A percentile compares a stretch with the other conserved stretches of the same genome.
phyloP scores from a whole-genome alignment of 2,888 invertebrate genomes.

The Tenthredo mesomela region DNA sequence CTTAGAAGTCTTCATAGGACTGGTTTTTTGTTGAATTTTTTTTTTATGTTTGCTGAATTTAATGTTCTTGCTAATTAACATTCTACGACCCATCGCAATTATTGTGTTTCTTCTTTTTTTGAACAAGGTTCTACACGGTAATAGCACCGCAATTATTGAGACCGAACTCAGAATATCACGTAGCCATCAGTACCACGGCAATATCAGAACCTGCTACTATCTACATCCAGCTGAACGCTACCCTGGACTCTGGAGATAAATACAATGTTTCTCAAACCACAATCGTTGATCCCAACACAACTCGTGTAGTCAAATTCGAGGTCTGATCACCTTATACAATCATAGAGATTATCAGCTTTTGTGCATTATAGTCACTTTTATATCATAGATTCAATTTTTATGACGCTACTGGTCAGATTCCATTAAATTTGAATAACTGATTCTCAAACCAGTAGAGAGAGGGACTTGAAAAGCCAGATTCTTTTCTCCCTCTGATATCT shows the following conservation, averaged over 20 bases:
- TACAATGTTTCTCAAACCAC: constrained; percentile 86
- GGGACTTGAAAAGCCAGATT: not conserved
- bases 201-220: constrained; percentile 84
- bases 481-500: not conserved
- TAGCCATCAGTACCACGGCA: constrained; percentile 83
- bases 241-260: constrained; percentile 84
- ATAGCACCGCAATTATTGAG: constrained; percentile 90
- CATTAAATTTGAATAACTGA: not conserved
- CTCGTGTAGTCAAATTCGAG: constrained; percentile 86
- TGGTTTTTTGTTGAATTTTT: not conserved
- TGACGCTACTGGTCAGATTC: not conserved
- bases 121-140: constrained; percentile 85
- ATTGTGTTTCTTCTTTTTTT: not conserved
- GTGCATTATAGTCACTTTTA: not conserved
- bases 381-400: not conserved
- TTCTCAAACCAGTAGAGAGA: not conserved
- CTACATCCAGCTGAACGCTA: constrained; percentile 87
- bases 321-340: constrained; percentile 76
- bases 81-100: not conserved
- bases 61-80: not conserved
- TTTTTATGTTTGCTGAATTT: not conserved
- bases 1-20: not conserved
- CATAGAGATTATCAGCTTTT: not conserved
- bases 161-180: constrained; percentile 91
- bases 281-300: constrained; percentile 85